Evolutionary conservation across 2,888 invertebrate species (phyloP).

Genomic region (Cybosia mesomella): DNA sequence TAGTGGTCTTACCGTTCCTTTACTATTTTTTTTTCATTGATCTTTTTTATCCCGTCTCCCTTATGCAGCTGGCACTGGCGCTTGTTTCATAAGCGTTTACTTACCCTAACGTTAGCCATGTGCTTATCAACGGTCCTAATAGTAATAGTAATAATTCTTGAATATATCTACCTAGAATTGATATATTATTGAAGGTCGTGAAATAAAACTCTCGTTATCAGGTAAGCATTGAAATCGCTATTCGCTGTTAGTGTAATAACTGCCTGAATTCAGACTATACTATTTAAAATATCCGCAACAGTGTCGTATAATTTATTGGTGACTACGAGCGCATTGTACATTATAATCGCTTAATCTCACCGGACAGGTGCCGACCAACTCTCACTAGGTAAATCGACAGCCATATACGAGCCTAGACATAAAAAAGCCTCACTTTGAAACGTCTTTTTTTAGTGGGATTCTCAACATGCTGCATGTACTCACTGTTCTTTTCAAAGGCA

Average conservation of each 20-base stretch:
- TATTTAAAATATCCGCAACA: constrained; percentile 58
- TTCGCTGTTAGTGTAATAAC: background rate
- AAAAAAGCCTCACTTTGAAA: constrained; percentile 28
- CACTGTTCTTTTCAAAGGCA: constrained; percentile 51
- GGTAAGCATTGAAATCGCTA: background rate
- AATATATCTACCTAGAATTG: too few species aligned
- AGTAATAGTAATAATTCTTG: too few species aligned
- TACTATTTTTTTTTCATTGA: too few species aligned
- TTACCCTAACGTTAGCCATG: too few species aligned
- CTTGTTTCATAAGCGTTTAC: too few species aligned
- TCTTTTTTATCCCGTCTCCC: too few species aligned
- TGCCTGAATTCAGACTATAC: constrained; percentile 61
- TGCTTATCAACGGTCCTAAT: too few species aligned
- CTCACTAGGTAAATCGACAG: constrained; percentile 61
- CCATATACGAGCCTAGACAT: constrained; percentile 51
- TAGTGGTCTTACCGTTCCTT: too few species aligned
- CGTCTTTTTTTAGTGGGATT: constrained; percentile 35
- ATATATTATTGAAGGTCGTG: too few species aligned
- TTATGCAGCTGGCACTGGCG: too few species aligned
- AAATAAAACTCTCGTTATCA: constrained; percentile 47
- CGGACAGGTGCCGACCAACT: constrained; percentile 59
- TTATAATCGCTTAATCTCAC: constrained; percentile 70
- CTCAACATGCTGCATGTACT: constrained; percentile 61
- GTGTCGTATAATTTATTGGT: constrained; percentile 67
- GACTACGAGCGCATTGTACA: constrained; percentile 45